Percentiles rank a stretch among this genome's conserved stretches.
phyloP scores from a whole-genome alignment of 2,888 invertebrate species.

The Lycocerus yunnanus region DNA sequence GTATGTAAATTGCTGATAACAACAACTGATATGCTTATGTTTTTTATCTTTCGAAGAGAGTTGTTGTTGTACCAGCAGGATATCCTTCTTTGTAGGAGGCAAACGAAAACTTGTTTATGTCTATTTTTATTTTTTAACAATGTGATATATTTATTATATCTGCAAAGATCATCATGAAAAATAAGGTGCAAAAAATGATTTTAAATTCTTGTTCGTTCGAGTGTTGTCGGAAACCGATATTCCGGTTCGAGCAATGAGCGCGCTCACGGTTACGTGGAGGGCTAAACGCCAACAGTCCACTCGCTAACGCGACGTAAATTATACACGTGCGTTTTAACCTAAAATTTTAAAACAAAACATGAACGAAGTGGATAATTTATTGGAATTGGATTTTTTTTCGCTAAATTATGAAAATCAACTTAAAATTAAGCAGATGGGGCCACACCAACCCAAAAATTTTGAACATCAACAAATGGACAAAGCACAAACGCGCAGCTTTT shows the following conservation, averaged over 20 bases:
- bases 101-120: background rate
- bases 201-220: background rate
- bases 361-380: constrained; percentile 2
- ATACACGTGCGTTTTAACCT: background rate
- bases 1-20: background rate
- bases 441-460: background rate
- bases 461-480: constrained; percentile 1
- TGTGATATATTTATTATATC: background rate
- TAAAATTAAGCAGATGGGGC: background rate
- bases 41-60: background rate
- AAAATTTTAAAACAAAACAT: background rate
- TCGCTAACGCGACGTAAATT: background rate
- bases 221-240: background rate
- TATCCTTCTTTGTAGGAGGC: background rate
- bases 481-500: background rate
- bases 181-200: background rate
- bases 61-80: background rate
- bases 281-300: background rate
- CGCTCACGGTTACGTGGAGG: background rate
- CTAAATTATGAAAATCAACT: background rate
- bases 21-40: background rate
- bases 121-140: background rate
- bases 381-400: background rate
- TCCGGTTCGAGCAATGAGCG: constrained; percentile 9
- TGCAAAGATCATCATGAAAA: background rate